Conservation (phyloP, 2,888 invertebrate genomes). For the Incurvaria masculella region DNA sequence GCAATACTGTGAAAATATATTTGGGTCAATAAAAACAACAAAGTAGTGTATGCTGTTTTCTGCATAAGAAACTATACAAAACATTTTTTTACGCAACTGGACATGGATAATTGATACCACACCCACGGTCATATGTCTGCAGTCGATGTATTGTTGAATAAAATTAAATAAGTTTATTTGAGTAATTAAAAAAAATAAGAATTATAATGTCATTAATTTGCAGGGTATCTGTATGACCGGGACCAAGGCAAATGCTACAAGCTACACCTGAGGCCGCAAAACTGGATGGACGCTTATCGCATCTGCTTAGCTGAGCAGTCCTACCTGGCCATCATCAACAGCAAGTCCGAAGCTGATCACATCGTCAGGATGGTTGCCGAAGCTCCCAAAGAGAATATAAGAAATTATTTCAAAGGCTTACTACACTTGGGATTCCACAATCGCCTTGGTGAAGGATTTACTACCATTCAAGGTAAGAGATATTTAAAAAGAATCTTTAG, state of each 20-base stretch:
- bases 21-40: too few relatives aligned
- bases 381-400: conserved; percentile 1
- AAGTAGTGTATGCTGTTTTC: too few relatives aligned
- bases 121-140: too few relatives aligned
- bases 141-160: too few relatives aligned
- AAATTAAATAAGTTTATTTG: neutral
- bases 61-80: too few relatives aligned
- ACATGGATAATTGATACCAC: too few relatives aligned
- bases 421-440: conserved; percentile 9
- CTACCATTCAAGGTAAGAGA: conserved; percentile 5
- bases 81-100: too few relatives aligned
- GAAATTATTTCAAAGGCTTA: conserved; percentile 1
- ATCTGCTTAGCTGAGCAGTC: conserved; percentile 10
- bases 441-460: conserved; percentile 3
- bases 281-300: conserved; percentile 10
- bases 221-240: neutral
- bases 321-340: conserved; percentile 8
- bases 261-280: conserved; percentile 8
- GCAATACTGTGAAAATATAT: too few relatives aligned
- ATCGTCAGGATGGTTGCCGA: conserved; percentile 3
- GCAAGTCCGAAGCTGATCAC: conserved; percentile 1
- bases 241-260: conserved; percentile 8
- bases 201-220: neutral
- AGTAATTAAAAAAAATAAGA: neutral
- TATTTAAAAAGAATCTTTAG: too few relatives aligned